A percentile compares a stretch with the other conserved stretches of the same genome.
These are phyloP conservation scores for Phocoena sinus DNA, from an alignment of 2,113 vertebrate genomes.

Conservation along the genomic window DNA sequence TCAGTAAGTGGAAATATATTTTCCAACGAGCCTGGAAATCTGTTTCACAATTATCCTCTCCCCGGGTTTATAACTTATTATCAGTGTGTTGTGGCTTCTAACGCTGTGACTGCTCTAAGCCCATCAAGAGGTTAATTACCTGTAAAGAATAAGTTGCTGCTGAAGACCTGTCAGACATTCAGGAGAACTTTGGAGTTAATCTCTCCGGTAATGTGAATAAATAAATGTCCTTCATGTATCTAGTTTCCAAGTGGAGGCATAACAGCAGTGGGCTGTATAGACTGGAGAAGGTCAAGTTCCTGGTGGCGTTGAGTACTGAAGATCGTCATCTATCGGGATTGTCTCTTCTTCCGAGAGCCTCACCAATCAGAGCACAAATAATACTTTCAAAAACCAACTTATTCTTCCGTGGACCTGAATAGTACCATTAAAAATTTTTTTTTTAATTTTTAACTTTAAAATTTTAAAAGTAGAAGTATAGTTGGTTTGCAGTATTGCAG, in stretches of 20 bases:
- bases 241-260: background rate
- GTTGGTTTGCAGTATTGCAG: background rate
- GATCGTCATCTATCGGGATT: background rate
- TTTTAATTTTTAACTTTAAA: background rate
- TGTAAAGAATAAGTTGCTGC: background rate
- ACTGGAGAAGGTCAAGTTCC: background rate
- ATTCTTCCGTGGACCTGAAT: background rate
- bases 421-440: background rate
- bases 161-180: background rate
- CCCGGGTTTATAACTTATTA: background rate
- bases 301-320: background rate
- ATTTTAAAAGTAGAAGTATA: background rate
- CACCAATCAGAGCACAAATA: background rate
- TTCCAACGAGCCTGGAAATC: constrained; percentile 13
- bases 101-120: background rate
- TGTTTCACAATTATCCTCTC: constrained; percentile 20
- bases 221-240: background rate
- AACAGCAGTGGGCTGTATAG: accelerated
- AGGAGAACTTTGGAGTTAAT: background rate
- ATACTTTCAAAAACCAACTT: background rate
- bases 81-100: background rate
- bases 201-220: background rate
- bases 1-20: constrained; percentile 24
- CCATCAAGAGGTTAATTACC: constrained; percentile 2
- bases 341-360: background rate